These are phyloP conservation scores for Zosterops lateralis DNA, from an alignment of 2,113 vertebrate genomes.

Conservation along the genomic window DNA sequence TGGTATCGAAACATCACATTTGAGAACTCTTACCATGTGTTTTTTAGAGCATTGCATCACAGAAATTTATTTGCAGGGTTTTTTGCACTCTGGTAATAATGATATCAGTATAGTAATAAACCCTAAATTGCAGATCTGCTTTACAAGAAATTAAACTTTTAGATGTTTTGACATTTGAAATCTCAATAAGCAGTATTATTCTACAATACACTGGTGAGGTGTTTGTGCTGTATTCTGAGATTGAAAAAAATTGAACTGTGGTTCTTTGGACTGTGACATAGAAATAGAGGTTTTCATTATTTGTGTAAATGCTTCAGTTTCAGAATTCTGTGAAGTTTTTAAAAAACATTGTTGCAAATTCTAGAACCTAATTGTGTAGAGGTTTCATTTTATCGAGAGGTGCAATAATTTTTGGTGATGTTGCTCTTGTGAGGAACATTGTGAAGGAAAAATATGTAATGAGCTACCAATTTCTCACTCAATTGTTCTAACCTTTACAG, in stretches of 20 bases:
- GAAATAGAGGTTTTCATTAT: neutral
- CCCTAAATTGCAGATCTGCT: neutral
- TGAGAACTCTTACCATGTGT: neutral
- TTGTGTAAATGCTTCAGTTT: neutral
- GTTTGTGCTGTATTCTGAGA: neutral
- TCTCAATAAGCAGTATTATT: neutral
- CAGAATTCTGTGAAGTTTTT: neutral
- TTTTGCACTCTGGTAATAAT: neutral
- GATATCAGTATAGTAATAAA: neutral
- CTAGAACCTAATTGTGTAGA: neutral
- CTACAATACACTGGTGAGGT: neutral
- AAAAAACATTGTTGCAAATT: neutral
- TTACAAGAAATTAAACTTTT: neutral
- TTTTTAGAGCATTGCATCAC: neutral
- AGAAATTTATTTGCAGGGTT: neutral
- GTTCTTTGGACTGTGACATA: neutral
- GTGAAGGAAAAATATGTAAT: neutral
- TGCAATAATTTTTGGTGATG: neutral
- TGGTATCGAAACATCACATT: neutral
- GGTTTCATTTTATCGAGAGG: fast-evolving
- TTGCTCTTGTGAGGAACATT: neutral
- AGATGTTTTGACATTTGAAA: neutral
- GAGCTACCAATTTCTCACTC: neutral
- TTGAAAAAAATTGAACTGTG: neutral
- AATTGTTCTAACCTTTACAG: neutral